Evolutionary conservation across 2,888 invertebrate species (phyloP).

Genomic region (Gymnosoma rotundatum): DNA sequence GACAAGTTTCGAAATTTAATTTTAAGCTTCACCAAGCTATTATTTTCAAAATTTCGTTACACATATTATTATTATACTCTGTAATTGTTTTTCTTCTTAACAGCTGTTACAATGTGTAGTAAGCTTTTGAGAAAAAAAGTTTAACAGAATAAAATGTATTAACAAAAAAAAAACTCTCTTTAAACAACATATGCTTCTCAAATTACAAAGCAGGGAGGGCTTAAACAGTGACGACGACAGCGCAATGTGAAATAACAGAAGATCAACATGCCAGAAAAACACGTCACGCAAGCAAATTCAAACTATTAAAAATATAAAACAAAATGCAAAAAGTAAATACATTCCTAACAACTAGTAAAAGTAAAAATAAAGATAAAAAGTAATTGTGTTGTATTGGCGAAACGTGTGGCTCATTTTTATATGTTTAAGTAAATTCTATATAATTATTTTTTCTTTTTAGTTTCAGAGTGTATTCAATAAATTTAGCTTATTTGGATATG

Average conservation of each 20-base stretch:
- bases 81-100: conserved; percentile 26
- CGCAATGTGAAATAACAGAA: conserved; percentile 58
- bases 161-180: conserved; percentile 19
- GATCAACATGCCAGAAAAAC: conserved; percentile 64
- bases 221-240: conserved; percentile 48
- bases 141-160: background rate
- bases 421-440: background rate
- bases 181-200: conserved; percentile 60
- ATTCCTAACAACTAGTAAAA: conserved; percentile 21
- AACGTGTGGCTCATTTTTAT: conserved; percentile 52
- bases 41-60: background rate
- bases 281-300: conserved; percentile 63
- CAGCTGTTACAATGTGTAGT: conserved; percentile 57
- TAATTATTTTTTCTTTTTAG: background rate
- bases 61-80: conserved; percentile 27
- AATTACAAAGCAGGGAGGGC: conserved; percentile 59
- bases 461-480: conserved; percentile 1
- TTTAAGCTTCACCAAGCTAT: no score
- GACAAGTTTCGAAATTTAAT: no score
- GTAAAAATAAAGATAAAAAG: conserved; percentile 15
- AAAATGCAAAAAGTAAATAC: background rate
- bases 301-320: conserved; percentile 22
- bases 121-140: conserved; percentile 35
- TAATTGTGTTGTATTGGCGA: conserved; percentile 18
- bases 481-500: conserved; percentile 39